Evolutionary conservation across 2,797 vertebrate genomes (phyloP).

Genomic region (Enteromius mattozi): DNA sequence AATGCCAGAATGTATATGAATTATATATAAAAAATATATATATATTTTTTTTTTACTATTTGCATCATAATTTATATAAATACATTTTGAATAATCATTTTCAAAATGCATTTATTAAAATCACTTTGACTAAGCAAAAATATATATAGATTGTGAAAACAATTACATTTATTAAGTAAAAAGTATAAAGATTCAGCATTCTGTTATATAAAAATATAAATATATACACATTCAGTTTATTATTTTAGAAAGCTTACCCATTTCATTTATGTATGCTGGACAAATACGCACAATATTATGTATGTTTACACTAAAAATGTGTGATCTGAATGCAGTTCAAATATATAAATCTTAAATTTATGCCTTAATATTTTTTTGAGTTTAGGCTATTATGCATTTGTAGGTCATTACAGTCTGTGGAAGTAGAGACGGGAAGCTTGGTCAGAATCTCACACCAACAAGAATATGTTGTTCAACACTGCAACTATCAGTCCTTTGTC

Average conservation of each 20-base stretch:
- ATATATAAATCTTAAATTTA: background rate
- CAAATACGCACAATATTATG: background rate
- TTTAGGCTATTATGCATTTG: background rate
- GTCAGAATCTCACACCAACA: slow-evolving; percentile 11
- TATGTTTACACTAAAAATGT: background rate
- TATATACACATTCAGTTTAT: background rate
- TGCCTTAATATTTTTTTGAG: background rate
- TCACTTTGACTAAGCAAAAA: background rate
- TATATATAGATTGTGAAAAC: background rate
- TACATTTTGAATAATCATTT: background rate
- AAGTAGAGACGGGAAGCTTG: background rate
- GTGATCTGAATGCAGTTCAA: background rate
- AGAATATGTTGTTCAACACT: background rate
- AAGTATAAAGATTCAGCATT: background rate
- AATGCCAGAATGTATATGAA: background rate
- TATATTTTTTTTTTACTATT: too few species aligned
- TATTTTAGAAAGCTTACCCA: background rate
- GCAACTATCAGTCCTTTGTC: background rate
- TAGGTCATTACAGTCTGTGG: background rate
- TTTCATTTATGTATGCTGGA: background rate
- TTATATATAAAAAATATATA: background rate
- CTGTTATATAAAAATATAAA: background rate
- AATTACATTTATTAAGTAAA: background rate
- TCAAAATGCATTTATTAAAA: background rate
- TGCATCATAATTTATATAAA: too few species aligned